These are phyloP conservation scores for Mamestra brassicae DNA, from an alignment of 2,888 invertebrate species.

Conservation along the genomic window DNA sequence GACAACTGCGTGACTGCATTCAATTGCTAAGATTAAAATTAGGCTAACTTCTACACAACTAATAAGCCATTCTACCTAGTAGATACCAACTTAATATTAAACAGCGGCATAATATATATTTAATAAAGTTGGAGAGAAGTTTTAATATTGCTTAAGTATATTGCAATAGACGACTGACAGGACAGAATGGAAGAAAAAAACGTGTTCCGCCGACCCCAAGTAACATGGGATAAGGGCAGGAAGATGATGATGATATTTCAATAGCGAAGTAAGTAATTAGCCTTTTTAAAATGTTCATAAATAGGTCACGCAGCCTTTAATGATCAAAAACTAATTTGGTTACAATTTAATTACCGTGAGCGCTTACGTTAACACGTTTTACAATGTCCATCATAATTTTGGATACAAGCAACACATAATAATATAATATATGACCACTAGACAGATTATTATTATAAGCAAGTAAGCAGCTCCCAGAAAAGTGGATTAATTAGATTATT, in stretches of 20 bases:
- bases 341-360: not conserved
- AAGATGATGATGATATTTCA: too few species aligned
- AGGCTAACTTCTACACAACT: not conserved
- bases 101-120: not conserved
- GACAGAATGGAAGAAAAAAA: too few species aligned
- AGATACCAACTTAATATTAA: slow-evolving; percentile 2
- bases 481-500: too few species aligned
- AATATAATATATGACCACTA: too few species aligned
- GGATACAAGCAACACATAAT: not conserved
- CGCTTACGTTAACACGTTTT: not conserved
- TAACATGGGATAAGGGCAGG: too few species aligned
- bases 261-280: not conserved
- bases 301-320: slow-evolving; percentile 28
- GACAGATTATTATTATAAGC: too few species aligned
- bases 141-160: not conserved
- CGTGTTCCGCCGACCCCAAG: too few species aligned
- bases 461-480: too few species aligned
- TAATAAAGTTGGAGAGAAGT: not conserved
- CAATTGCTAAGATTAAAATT: not conserved
- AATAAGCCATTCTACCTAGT: not conserved
- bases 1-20: slow-evolving; percentile 30
- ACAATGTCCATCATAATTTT: not conserved
- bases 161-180: too few species aligned
- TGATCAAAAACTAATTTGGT: slow-evolving; percentile 15
- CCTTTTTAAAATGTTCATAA: not conserved